Evolutionary conservation across 2,797 vertebrate species (phyloP).

Genomic region (Heliangelus exortis): DNA sequence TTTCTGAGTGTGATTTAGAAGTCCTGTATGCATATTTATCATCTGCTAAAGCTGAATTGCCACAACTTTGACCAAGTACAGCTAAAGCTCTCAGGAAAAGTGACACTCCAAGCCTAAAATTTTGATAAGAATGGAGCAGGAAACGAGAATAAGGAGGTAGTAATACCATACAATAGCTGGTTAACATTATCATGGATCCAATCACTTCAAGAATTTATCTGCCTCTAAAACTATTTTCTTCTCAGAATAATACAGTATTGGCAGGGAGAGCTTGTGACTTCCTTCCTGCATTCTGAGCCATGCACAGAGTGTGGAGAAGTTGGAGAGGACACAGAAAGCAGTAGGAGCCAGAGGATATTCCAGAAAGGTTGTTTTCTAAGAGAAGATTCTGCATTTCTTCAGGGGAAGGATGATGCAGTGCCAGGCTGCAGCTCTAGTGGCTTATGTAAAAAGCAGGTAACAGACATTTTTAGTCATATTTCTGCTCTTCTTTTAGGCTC

Average conservation of each 20-base stretch:
- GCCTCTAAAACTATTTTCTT: background rate
- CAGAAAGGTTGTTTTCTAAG: background rate
- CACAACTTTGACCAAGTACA: background rate
- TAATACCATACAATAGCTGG: background rate
- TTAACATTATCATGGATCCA: background rate
- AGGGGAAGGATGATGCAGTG: background rate
- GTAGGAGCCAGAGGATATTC: background rate
- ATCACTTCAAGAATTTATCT: background rate
- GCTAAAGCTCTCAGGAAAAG: background rate
- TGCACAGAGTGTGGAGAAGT: background rate
- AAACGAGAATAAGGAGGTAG: background rate
- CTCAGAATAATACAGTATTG: background rate
- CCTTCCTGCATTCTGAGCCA: background rate
- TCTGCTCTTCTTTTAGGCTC: background rate
- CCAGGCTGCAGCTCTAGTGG: background rate
- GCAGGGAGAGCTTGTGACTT: background rate
- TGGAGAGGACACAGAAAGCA: background rate
- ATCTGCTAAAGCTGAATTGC: background rate
- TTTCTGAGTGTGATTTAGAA: background rate
- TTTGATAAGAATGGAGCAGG: conserved; percentile 7
- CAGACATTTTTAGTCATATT: background rate
- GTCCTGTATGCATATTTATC: background rate
- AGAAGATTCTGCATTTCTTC: background rate
- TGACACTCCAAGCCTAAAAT: background rate
- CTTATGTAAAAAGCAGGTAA: background rate